These are phyloP conservation scores for Synchiropus splendidus DNA, from an alignment of 2,113 vertebrate species.

Conservation along the genomic window DNA sequence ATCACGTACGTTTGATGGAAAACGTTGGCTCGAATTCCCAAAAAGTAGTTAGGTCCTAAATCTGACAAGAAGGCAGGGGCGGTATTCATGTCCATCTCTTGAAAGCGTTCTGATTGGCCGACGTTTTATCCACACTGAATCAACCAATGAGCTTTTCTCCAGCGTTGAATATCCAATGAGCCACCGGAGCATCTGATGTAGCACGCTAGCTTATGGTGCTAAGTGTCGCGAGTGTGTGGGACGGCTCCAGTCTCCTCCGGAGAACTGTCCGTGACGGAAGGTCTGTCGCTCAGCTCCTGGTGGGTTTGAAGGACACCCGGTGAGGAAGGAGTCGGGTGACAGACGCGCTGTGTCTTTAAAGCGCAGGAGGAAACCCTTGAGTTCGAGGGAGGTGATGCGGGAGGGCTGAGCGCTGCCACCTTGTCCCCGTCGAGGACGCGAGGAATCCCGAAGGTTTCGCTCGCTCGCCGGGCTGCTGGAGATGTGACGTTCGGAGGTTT, in stretches of 20 bases:
- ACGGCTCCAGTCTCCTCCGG: background rate
- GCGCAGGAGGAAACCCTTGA: conserved; percentile 1
- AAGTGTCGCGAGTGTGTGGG: background rate
- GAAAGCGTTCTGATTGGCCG: no score
- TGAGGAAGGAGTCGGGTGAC: background rate
- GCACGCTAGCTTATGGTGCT: no score
- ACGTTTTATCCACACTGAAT: no score
- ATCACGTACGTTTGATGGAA: no score
- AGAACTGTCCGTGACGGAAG: conserved; percentile 30
- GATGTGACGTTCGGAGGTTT: no score
- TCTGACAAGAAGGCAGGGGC: no score
- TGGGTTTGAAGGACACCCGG: conserved; percentile 44
- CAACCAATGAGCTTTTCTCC: no score
- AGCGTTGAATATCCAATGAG: no score
- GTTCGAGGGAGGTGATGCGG: conserved; percentile 34
- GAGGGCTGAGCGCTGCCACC: background rate
- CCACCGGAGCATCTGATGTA: background rate
- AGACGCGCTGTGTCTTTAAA: conserved; percentile 21
- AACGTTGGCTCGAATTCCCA: no score
- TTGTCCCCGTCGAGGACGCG: conserved; percentile 3
- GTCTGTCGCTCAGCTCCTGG: background rate
- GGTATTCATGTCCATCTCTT: no score
- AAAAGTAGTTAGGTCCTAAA: no score
- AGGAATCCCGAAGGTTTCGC: conserved; percentile 38
- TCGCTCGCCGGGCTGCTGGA: no score